A percentile compares a stretch with the other conserved stretches of the same genome.
phyloP scores from a whole-genome alignment of 2,113 vertebrate species.

The rat (Rattus norvegicus) region GRCr8 NC_086038.1:13013001-13013500 shows the following conservation, averaged over 20 bases:
- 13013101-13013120: background rate
- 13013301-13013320: background rate
- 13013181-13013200: background rate
- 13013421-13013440: background rate
- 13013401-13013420: constrained; percentile 56
- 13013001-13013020: constrained; percentile 89
- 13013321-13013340: constrained; percentile 34
- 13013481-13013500: background rate
- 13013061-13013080: background rate
- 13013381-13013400: constrained; percentile 65
- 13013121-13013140: background rate
- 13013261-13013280: background rate
- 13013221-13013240: background rate
- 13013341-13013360: background rate
- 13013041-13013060: constrained; percentile 88
- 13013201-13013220: background rate
- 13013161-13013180: background rate
- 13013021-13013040: constrained; percentile 84
- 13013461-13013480: background rate
- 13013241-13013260: background rate
- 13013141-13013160: too few relatives aligned
- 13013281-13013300: background rate
- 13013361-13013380: constrained; percentile 68
- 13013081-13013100: background rate
- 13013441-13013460: background rate